A percentile compares a stretch with the other conserved stretches of the same genome.
phyloP scores from a whole-genome alignment of 2,113 vertebrate genomes.

The Amazona vittata region DNA sequence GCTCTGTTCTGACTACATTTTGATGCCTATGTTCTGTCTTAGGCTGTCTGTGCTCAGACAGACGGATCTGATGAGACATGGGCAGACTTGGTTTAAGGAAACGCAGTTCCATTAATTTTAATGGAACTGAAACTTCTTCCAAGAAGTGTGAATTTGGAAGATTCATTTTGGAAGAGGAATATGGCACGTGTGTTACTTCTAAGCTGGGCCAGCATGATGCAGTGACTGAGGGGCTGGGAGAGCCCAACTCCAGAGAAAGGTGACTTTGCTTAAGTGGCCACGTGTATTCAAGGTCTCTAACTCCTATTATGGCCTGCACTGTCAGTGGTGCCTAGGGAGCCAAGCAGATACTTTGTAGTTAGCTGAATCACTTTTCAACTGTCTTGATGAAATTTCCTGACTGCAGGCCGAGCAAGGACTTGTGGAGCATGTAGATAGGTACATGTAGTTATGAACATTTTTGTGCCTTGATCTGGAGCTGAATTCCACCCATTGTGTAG shows the following conservation, averaged over 20 bases:
- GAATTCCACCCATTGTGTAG: fast-evolving
- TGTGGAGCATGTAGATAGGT: not conserved
- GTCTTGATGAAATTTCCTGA: not conserved
- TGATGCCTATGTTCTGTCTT: not conserved
- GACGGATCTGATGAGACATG: fast-evolving
- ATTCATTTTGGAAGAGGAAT: not conserved
- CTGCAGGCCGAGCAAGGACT: not conserved
- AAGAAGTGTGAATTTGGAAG: not conserved
- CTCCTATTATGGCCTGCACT: not conserved
- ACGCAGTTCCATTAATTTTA: not conserved
- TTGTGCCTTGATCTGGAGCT: not conserved
- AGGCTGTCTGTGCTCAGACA: not conserved
- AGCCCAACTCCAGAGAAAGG: not conserved
- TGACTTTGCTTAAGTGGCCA: not conserved
- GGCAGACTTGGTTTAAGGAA: not conserved
- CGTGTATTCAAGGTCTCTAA: fast-evolving
- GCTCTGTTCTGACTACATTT: not conserved
- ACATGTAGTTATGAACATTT: not conserved
- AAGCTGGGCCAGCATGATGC: not conserved
- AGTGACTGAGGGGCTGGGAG: not conserved
- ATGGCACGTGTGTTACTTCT: fast-evolving
- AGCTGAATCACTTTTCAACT: not conserved
- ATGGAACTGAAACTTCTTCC: not conserved
- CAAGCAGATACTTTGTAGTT: not conserved
- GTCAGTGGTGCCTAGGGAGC: not conserved